Base-by-base conservation (phyloP, 1,140 invertebrate genomes). In the Sycophila sp. region DNA sequence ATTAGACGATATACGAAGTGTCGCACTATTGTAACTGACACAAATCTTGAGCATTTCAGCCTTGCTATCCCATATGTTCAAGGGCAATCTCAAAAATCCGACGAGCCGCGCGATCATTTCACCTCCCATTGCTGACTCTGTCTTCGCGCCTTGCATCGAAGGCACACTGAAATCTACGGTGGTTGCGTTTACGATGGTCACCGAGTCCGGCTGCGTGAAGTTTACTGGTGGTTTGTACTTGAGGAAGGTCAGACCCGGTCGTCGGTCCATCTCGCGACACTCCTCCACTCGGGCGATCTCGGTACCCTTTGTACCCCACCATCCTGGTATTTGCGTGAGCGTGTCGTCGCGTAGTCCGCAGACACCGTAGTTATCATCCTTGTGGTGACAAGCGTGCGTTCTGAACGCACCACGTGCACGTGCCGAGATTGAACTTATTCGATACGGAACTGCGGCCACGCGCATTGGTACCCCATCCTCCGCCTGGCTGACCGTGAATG, bases 401-500 rank as follows among this genome's bases (percentile, higher is more conserved):
- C 80, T 97, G 94, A 1, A 97, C 95, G 82, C 95, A 97, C 96
- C 96, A 97, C 22, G 91, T 94, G 83, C 96, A 98, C 59, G 94
- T 91, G 40, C 92, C 91, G 2, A 94, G 83, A 64, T 87, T 91
- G 36, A 94, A 81, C 77, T 94, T 93, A 72, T 91, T 91, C 26
- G 92, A 92, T 22, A 94, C 91, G 0, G 93, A 94, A 22, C 77
- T 82, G 47, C 77, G 82, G 6, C 84, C 83, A 4, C 80, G 79
- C 13, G 80, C 75, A 69, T 80, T 87, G 11, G 81, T 86, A 47
- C 84, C 84, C 85, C 85, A 86, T 55, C 83, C 82, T 51, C 83
- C 82, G 82, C 88, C 67, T 85, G 84, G 34, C 26, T 80, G 85
- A 10, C 90, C 93, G 74, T 94, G 92, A 74, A 92, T 92, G 28